Percentiles rank a stretch among this genome's conserved stretches.
phyloP scores from a whole-genome alignment of 2,888 invertebrate species.

The Eristalis pertinax region DNA sequence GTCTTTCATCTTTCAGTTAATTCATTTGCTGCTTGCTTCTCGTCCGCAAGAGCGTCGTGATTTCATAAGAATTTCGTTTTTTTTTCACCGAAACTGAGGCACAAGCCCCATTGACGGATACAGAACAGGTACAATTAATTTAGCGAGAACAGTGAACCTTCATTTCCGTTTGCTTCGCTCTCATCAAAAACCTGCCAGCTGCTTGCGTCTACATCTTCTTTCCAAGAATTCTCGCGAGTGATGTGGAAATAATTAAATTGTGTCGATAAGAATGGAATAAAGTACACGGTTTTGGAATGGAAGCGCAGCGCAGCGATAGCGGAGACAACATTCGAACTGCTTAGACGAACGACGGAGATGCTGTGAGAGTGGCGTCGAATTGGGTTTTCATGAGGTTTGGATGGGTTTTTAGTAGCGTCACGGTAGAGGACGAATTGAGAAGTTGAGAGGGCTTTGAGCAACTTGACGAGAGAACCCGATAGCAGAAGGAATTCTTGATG shows the following conservation, averaged over 20 bases:
- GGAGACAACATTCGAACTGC: not conserved
- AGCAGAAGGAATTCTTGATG: too few relatives aligned
- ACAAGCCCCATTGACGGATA: not conserved
- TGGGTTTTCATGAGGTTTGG: too few relatives aligned
- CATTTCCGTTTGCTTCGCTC: not conserved
- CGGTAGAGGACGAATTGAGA: too few relatives aligned
- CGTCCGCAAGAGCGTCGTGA: not conserved
- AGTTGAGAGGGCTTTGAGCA: too few relatives aligned
- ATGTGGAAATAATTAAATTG: not conserved
- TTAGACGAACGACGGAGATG: not conserved
- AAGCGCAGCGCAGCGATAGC: not conserved
- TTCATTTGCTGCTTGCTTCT: not conserved
- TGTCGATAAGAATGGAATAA: not conserved
- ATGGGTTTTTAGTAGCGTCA: too few relatives aligned
- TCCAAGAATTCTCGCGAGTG: not conserved
- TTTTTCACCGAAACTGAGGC: not conserved
- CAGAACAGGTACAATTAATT: not conserved
- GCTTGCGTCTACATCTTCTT: not conserved
- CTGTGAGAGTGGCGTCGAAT: too few relatives aligned
- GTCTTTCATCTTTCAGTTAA: not conserved
- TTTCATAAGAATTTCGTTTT: not conserved
- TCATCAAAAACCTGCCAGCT: not conserved
- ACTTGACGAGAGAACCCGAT: too few relatives aligned
- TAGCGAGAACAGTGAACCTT: not conserved
- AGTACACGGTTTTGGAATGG: not conserved